Percentiles rank a stretch among this genome's conserved stretches.
These are phyloP conservation scores for Trachemys scripta DNA, from an alignment of 2,113 vertebrate species.

Conservation along the genomic window DNA sequence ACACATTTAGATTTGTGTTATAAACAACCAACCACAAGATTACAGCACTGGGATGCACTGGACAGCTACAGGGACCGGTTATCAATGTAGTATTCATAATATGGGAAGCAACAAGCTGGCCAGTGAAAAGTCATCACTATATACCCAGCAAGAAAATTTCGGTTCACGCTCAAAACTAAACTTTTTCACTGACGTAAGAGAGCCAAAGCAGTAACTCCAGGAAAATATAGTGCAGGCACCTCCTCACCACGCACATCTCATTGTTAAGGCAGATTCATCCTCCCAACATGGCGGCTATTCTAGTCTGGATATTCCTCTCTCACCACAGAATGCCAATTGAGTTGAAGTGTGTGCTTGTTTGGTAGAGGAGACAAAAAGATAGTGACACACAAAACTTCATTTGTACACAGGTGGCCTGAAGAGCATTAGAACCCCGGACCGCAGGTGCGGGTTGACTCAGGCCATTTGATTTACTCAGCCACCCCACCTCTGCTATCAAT, in stretches of 20 bases:
- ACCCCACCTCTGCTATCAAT: fast-evolving
- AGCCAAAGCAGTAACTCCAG: not conserved
- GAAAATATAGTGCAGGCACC: not conserved
- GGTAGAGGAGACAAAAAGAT: not conserved
- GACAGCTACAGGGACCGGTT: fast-evolving
- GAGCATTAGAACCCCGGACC: fast-evolving
- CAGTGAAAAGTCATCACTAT: fast-evolving
- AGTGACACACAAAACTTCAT: fast-evolving
- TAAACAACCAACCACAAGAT: not conserved
- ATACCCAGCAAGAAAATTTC: fast-evolving
- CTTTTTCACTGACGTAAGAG: fast-evolving
- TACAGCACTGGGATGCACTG: fast-evolving
- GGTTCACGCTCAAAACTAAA: not conserved
- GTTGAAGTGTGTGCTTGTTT: not conserved
- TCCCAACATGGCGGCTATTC: fast-evolving
- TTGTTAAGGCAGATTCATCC: not conserved
- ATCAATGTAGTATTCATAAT: fast-evolving
- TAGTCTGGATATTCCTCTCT: not conserved
- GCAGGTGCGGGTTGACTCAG: fast-evolving
- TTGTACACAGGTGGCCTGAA: fast-evolving
- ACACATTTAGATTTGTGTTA: not conserved
- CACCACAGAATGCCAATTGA: fast-evolving
- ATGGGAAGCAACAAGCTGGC: not conserved
- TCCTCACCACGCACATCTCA: fast-evolving
- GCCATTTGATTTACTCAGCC: fast-evolving